Conservation (phyloP, 2,113 vertebrate genomes). For the Neofelis nebulosa region DNA sequence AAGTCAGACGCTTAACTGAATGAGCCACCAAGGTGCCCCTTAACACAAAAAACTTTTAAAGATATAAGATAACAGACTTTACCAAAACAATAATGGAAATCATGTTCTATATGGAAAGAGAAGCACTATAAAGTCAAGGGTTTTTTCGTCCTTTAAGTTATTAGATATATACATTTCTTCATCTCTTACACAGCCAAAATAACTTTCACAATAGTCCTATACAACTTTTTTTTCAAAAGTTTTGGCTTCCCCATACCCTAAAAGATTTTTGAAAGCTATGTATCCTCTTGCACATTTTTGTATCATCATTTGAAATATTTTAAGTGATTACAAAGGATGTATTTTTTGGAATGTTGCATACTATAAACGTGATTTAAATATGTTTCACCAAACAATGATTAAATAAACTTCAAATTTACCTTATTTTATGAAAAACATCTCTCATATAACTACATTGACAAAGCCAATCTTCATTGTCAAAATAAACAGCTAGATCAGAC, state of each 20-base stretch:
- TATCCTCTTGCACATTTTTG: neutral
- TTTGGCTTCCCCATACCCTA: neutral
- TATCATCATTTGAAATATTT: neutral
- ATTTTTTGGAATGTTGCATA: neutral
- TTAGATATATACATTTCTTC: neutral
- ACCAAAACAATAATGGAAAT: constrained; percentile 1
- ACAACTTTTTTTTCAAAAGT: constrained; percentile 27
- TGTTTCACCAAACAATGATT: constrained; percentile 8
- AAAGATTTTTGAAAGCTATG: neutral
- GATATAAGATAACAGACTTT: neutral
- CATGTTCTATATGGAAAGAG: neutral
- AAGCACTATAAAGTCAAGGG: neutral
- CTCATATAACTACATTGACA: neutral
- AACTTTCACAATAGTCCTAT: constrained; percentile 14
- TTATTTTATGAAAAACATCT: constrained; percentile 41
- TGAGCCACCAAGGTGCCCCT: too few species aligned
- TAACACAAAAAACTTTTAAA: constrained; percentile 24
- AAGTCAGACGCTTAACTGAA: too few species aligned
- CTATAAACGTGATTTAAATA: neutral
- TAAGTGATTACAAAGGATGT: constrained; percentile 37
- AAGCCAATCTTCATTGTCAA: constrained; percentile 11
- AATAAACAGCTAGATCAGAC: constrained; percentile 24
- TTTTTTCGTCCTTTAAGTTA: neutral
- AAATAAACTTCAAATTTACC: constrained; percentile 36
- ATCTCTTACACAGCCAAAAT: neutral